Evolutionary conservation across 2,113 vertebrate species (phyloP), one percentile per base, ranked within the genome.

Genomic region (Gallinago undulata): DNA sequence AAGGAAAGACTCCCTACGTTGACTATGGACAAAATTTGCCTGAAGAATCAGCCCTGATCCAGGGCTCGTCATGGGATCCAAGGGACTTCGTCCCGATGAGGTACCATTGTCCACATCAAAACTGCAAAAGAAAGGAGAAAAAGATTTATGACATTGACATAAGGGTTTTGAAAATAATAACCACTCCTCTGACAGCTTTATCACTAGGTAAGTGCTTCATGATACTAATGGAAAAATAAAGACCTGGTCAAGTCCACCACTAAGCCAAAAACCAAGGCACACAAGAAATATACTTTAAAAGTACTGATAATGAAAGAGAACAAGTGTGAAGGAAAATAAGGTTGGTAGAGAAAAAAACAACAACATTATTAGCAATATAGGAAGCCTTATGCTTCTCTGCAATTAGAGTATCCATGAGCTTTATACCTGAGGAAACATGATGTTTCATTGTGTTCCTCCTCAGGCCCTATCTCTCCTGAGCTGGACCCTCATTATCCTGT

Each of bases 31-130:
- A 95, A 99, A 99, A 94, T 99, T 99, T 98, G 99, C 99, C 98
- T 99, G 99, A 93, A 99, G 98, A 97, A 99, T 98, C 93, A 99
- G 98, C 96, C 99, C 99, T 70, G 99, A 99, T 67, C 99, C 99
- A 28, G 99, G 99, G 96, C 99, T 99, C 63, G 99, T 99, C 99
- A 99, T 99, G 55, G 99, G 99, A 98, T 99, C 99, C 98, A 99
- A 98, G 93, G 99, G 99, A 98, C 99, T 99, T 98, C 99, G 99
- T 97, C 99, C 99, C 14, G 99, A 98, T 94, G 99, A 99, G 23
- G 99, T 99, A 97, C 99, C 99, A 99, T 99, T 99, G 98, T 99
- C 99, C 98, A 99, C 99, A 90, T 99, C 99, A 25, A 99, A 99
- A 97, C 99, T 99, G 97, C 19, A 90, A 91, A 53, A 90, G 8